phyloP scores from a whole-genome alignment of 2,888 invertebrate genomes.

The Antitype chi region DNA sequence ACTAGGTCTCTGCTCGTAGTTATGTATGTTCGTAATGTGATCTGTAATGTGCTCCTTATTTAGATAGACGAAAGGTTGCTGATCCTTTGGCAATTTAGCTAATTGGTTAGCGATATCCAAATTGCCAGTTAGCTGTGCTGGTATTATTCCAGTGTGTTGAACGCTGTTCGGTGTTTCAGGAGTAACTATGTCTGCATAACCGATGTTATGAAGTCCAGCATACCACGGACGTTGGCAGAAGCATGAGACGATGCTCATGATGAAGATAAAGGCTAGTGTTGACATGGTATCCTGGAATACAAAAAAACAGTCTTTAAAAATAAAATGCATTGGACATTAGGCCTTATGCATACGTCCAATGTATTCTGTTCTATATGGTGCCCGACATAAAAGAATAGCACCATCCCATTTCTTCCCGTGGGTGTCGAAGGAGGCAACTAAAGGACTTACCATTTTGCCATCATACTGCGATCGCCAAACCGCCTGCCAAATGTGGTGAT shows the following conservation, averaged over 20 bases:
- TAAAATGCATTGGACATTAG: too few relatives aligned
- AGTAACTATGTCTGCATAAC: constrained; percentile 61
- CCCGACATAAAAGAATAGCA: too few relatives aligned
- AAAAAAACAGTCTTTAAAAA: neutral
- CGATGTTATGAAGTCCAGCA: constrained; percentile 66
- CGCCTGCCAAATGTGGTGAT: too few relatives aligned
- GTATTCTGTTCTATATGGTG: too few relatives aligned
- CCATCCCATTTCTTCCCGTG: too few relatives aligned
- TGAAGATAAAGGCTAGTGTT: constrained; percentile 37
- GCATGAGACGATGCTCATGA: constrained; percentile 52
- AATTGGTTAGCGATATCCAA: too few relatives aligned
- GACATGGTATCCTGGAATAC: constrained; percentile 53
- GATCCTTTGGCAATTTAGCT: constrained; percentile 85
- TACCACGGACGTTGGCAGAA: constrained; percentile 67
- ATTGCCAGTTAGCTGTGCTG: constrained; percentile 2
- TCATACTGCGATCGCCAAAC: too few relatives aligned
- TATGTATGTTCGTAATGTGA: constrained; percentile 46
- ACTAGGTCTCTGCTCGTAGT: constrained; percentile 52
- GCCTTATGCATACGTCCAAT: neutral
- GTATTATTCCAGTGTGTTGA: neutral
- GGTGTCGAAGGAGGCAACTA: too few relatives aligned
- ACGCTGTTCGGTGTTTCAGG: neutral
- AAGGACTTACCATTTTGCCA: too few relatives aligned
- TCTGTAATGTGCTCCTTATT: constrained; percentile 39
- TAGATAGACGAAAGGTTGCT: neutral